A percentile compares a stretch with the other conserved stretches of the same genome.
These are phyloP conservation scores for Datnioides undecimradiatus DNA, from an alignment of 2,113 vertebrate species.

Conservation along the genomic window DNA sequence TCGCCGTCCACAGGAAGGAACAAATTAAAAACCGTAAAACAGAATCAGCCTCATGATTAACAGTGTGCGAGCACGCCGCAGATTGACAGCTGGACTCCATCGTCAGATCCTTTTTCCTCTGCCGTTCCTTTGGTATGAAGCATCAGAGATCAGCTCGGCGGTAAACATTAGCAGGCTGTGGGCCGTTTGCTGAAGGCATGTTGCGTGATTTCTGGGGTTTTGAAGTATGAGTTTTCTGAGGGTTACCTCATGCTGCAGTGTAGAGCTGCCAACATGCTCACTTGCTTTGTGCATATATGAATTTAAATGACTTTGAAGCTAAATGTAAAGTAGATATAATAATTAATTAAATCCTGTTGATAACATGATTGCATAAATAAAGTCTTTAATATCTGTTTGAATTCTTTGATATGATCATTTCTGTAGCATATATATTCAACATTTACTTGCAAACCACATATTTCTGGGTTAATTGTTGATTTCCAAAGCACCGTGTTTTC, in stretches of 20 bases:
- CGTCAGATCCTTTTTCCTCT: constrained; percentile 16
- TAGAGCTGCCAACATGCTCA: constrained; percentile 28
- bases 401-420: neutral
- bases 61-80: neutral
- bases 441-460: neutral
- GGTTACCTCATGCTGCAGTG: constrained; percentile 37
- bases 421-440: neutral
- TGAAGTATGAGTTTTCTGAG: constrained; percentile 43
- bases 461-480: constrained; percentile 10
- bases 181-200: constrained; percentile 57
- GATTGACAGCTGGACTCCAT: constrained; percentile 44
- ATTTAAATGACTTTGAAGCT: constrained; percentile 20
- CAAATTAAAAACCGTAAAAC: neutral
- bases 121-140: constrained; percentile 21
- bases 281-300: constrained; percentile 34
- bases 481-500: constrained; percentile 6
- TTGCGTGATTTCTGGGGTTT: constrained; percentile 53
- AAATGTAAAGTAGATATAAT: neutral
- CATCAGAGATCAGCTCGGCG: constrained; percentile 28
- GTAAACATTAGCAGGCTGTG: constrained; percentile 68
- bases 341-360: neutral
- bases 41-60: constrained; percentile 1
- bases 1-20: neutral
- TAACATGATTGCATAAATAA: neutral
- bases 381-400: neutral